Evolutionary conservation across 2,797 vertebrate species (phyloP).

Genomic region (Smutsia gigantea): DNA sequence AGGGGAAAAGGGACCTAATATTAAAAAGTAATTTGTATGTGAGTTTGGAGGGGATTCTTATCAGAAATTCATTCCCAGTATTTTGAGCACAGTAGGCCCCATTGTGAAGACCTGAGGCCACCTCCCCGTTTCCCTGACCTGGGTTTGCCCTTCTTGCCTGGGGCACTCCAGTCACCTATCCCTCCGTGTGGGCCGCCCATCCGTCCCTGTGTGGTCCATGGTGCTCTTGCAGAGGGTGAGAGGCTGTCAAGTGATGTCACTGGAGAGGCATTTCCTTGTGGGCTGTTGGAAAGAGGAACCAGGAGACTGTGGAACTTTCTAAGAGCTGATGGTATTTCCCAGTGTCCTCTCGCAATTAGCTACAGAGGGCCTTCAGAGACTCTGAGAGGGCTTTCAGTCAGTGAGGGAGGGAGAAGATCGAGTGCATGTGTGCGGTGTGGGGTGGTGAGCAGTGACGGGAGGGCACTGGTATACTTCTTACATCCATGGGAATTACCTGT

Average conservation of each 20-base stretch:
- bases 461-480: neutral
- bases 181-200: neutral
- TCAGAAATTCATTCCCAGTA: neutral
- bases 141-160: neutral
- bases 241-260: neutral
- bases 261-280: slow-evolving; percentile 10
- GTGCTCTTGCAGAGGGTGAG: neutral
- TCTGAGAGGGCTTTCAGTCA: neutral
- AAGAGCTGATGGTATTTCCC: neutral
- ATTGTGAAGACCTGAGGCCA: neutral
- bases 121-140: neutral
- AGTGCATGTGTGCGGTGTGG: neutral
- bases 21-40: neutral
- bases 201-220: neutral
- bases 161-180: neutral
- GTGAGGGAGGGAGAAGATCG: neutral
- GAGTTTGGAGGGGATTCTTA: neutral
- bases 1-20: neutral
- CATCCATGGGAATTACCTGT: neutral
- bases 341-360: neutral
- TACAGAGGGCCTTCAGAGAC: neutral
- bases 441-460: neutral
- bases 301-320: neutral
- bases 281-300: slow-evolving; percentile 15
- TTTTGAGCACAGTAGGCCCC: neutral